phyloP scores from a whole-genome alignment of 1,140 invertebrate genomes.

The Drosophila yakuba region DNA sequence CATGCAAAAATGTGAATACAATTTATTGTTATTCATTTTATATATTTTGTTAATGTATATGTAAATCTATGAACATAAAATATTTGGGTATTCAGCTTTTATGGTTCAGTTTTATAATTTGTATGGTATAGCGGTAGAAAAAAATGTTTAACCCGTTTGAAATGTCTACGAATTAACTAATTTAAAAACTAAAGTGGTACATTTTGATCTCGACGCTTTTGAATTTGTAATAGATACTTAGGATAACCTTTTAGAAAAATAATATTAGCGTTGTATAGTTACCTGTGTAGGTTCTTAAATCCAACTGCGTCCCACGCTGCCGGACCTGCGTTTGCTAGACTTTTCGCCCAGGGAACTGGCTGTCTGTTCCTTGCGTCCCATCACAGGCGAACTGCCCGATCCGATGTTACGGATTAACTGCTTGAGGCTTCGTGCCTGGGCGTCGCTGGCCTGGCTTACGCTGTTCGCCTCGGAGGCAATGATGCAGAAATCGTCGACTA shows the following conservation, averaged over 20 bases:
- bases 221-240: not conserved
- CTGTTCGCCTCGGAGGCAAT: constrained; percentile 90
- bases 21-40: no score
- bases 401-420: constrained; percentile 92
- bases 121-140: no score
- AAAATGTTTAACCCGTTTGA: no score
- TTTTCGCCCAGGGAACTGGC: constrained; percentile 43
- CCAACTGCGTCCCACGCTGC: constrained; percentile 82
- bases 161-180: not conserved
- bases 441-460: constrained; percentile 85
- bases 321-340: constrained; percentile 71
- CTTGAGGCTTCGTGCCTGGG: constrained; percentile 89
- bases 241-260: not conserved
- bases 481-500: constrained; percentile 97
- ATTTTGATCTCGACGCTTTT: not conserved
- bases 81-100: constrained; percentile 1
- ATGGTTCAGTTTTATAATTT: not conserved
- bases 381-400: constrained; percentile 91
- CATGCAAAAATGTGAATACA: no score
- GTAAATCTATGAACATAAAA: not conserved
- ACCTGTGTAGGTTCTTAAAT: constrained; percentile 43
- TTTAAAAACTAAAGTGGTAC: not conserved
- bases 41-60: no score
- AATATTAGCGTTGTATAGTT: not conserved
- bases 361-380: constrained; percentile 88